Conservation (phyloP, 2,888 invertebrate species). For the Nasonia oneida region DNA sequence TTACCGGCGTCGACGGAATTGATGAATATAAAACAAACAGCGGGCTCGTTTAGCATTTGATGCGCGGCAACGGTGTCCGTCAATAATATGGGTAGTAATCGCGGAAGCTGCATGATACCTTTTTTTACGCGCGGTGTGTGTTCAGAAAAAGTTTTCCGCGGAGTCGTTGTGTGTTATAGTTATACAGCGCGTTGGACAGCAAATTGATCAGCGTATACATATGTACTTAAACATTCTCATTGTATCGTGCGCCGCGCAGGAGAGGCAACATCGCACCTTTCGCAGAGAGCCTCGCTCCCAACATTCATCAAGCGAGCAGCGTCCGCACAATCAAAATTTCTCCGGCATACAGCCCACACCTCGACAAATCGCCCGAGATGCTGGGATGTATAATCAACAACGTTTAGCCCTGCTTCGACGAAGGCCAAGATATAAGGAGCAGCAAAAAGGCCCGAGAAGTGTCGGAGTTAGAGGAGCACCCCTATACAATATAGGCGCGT, state of each 20-base stretch:
- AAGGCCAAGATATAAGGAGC: not conserved
- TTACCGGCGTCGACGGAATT: not conserved
- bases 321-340: conserved; percentile 1
- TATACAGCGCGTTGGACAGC: not conserved
- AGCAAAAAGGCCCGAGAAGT: not conserved
- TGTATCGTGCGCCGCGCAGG: not conserved
- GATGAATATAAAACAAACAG: not conserved
- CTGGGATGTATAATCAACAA: not conserved
- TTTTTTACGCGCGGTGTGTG: not conserved
- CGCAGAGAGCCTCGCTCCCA: not conserved
- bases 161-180: not conserved
- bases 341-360: not conserved
- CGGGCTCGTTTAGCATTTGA: too few relatives aligned
- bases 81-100: too few relatives aligned
- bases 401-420: not conserved
- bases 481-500: not conserved
- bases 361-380: not conserved
- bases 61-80: too few relatives aligned
- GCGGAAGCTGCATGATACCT: too few relatives aligned
- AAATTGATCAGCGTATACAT: not conserved
- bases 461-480: not conserved
- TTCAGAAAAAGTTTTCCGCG: not conserved
- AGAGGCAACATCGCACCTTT: not conserved
- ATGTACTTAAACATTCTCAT: not conserved
- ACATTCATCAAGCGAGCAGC: not conserved